Percentiles rank a stretch among this genome's conserved stretches.
Conservation (phyloP, 2,113 vertebrate species). For the Sigmodon hispidus region DNA sequence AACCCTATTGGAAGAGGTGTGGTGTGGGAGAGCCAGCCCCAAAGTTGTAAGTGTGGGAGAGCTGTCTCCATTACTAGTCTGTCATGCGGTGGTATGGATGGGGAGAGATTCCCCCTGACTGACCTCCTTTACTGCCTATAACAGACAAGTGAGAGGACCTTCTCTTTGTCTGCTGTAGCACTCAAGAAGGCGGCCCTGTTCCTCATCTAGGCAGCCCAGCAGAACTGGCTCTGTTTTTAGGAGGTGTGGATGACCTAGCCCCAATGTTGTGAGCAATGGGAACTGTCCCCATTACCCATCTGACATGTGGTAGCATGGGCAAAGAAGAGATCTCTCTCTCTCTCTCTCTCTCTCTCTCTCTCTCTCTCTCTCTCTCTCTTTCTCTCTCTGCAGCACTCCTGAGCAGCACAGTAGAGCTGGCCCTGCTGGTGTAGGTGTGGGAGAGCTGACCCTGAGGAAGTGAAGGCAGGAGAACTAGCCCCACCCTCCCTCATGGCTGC, state of each 20-base stretch:
- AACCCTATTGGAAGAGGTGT: neutral
- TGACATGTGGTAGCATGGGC: neutral
- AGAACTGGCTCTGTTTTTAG: neutral
- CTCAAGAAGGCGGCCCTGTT: no score
- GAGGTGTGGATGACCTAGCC: neutral
- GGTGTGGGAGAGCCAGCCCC: neutral
- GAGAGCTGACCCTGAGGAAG: neutral
- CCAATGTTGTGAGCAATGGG: neutral
- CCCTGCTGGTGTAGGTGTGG: neutral
- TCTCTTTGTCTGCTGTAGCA: no score
- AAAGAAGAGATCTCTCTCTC: neutral
- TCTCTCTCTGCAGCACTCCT: neutral
- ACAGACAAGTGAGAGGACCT: no score
- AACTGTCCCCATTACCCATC: neutral
- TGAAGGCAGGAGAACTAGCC: neutral
- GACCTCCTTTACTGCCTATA: no score
- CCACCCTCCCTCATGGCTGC: neutral
- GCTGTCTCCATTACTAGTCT: no score
- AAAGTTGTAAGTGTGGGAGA: no score
- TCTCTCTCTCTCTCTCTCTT: no score
- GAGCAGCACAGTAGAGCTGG: neutral
- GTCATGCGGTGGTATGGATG: no score
- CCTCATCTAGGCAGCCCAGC: no score
- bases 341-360: no score
- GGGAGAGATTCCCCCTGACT: no score